These are phyloP conservation scores for Parapsyche elsis DNA, from an alignment of 1,140 invertebrate genomes.

Conservation along the genomic window DNA sequence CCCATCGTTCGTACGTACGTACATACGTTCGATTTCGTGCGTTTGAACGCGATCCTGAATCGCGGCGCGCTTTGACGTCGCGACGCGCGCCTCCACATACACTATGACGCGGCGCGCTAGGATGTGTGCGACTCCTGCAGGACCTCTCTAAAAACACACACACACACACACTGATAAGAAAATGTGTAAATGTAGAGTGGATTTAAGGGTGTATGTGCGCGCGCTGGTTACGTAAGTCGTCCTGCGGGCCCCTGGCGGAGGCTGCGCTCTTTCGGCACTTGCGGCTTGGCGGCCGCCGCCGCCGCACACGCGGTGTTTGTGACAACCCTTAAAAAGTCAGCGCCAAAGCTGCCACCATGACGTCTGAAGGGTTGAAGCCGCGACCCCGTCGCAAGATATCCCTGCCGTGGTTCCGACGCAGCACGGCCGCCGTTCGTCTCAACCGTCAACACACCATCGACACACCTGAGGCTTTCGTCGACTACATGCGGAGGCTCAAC, in stretches of 20 bases:
- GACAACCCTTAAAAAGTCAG: slow-evolving; percentile 4
- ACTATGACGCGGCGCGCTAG: slow-evolving; percentile 1
- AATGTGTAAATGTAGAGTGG: not conserved
- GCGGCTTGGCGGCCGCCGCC: slow-evolving; percentile 55
- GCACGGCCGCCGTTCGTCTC: slow-evolving; percentile 73
- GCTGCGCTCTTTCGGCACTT: slow-evolving; percentile 51
- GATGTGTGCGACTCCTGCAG: not conserved
- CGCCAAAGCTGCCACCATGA: too few species aligned
- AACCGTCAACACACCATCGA: slow-evolving; percentile 90
- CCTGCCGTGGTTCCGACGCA: slow-evolving; percentile 88
- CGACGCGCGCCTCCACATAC: too few species aligned
- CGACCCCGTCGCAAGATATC: slow-evolving; percentile 80
- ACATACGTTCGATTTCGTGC: too few species aligned
- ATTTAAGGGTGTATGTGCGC: slow-evolving; percentile 11
- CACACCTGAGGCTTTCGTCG: slow-evolving; percentile 84
- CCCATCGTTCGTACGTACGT: too few species aligned
- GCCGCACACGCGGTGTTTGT: slow-evolving; percentile 32
- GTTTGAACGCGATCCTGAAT: too few species aligned
- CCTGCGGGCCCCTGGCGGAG: slow-evolving; percentile 19
- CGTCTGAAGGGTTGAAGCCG: slow-evolving; percentile 65
- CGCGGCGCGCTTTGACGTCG: too few species aligned
- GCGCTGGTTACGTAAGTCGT: slow-evolving; percentile 30
- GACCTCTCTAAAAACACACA: not conserved
- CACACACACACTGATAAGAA: not conserved
- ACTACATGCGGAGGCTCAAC: slow-evolving; percentile 64